Evolutionary conservation across 92 coral and sea anemone species (phyloP), one percentile per base, ranked within the genome.

Genomic region (Metridium senile): DNA sequence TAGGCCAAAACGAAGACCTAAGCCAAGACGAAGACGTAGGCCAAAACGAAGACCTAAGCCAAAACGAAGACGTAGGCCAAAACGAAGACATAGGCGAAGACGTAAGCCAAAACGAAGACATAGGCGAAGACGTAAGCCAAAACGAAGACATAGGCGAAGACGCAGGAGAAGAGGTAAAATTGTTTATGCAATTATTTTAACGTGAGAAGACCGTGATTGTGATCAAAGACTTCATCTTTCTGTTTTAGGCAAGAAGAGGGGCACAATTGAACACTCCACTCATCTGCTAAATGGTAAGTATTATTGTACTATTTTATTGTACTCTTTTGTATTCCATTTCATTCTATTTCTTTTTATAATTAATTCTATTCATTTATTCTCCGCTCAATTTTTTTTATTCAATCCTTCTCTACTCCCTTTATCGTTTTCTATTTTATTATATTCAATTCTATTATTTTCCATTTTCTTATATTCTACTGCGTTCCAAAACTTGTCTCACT

Each of bases 191-290:
- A n/a, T n/a, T n/a, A n/a, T n/a, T n/a, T n/a, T n/a, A n/a, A n/a
- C n/a, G n/a, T n/a, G n/a, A n/a, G n/a, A n/a, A n/a, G n/a, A n/a
- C n/a, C n/a, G n/a, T n/a, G n/a, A n/a, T n/a, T n/a, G n/a, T n/a
- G n/a, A n/a, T n/a, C n/a, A n/a, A n/a, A n/a, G 21, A 54, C 4
- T 54, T 54, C 59, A 54, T 54, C 17, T 54, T 16, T 54, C n/a
- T 26, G 53, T 29, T 71, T 27, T 20, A 72, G 76, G 76, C 49
- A 72, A 72, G 20, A 72, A 72, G 49, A 28, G 76, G 33, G 66
- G 65, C n/a, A 26, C 76, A n/a, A 59, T 72, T 56, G 16, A 32
- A 22, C 76, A 56, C 23, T 59, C 17, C 62, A 53, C 28, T 29
- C 51, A 56, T 65, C 35, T 20, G 11, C 11, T 3, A 30, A 30